Base-by-base conservation (phyloP, 2,113 vertebrate genomes). In the Forbesichthys papilliferus region DNA sequence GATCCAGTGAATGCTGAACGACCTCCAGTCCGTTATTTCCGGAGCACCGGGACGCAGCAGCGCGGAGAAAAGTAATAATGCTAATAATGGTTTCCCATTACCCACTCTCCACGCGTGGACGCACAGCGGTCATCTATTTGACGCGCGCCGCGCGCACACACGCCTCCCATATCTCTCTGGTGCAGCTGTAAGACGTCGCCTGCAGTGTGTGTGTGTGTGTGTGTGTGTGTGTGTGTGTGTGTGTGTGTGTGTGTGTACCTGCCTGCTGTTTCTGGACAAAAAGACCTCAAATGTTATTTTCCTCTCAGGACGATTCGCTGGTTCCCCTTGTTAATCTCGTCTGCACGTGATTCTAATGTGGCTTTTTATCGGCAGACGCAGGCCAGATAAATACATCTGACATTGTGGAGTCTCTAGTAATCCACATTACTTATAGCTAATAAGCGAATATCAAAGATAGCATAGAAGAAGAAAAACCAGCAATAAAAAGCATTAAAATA, bases 21-120 rank as follows among this genome's bases (percentile, higher is more conserved):
- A 34, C 16, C 27, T 78, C 79, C 82, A 16, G 59, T 68, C 71
- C 78, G 12, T 80, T 53, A 86, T 85, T 90, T 89, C 77, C 69
- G 61, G 55, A 3, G 20, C 3, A 60, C 64, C 66, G 42, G 55
- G 53, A 73, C 73, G 74, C 63, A 33, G 61, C 56, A 48, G 77
- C 82, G 5, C 73, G 79, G 65, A 77, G 78, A 70, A 86, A 83
- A 85, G 83, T 92, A 92, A 92, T 92, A 87, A 91, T 88, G 87
- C 88, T 90, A 75, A 90, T 85, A 42, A 42, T 81, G 84, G 81
- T 90, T 90, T 90, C 84, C 89, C 90, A 92, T 93, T 91, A 92
- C 83, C 79, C 66, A 62, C 84, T 84, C 68, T 42, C 69, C 87
- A 85, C 48, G 83, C 78, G 48, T 86, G 86, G 74, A 67, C 70